Evolutionary conservation across 2,113 vertebrate genomes (phyloP).

Genomic region (Pelusios castaneus): DNA sequence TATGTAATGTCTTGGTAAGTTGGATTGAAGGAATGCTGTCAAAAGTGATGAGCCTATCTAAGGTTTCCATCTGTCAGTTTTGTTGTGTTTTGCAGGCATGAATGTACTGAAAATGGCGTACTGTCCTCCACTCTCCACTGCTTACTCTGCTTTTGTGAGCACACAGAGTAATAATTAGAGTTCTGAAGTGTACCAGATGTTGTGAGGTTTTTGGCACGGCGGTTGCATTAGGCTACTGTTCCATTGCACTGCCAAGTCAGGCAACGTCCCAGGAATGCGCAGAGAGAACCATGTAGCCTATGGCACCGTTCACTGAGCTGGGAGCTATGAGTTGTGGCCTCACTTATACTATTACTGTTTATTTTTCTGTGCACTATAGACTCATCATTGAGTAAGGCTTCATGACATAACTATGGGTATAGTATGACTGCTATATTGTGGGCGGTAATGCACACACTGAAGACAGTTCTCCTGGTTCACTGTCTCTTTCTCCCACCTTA

Average conservation of each 20-base stretch:
- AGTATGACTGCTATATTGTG: no score
- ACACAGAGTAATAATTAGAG: not conserved
- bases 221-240: not conserved
- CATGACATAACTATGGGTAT: not conserved
- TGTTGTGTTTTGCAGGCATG: not conserved
- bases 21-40: not conserved
- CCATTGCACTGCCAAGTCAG: not conserved
- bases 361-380: not conserved
- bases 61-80: not conserved
- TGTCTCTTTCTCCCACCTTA: no score
- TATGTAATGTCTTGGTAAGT: slow-evolving; percentile 90
- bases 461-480: no score
- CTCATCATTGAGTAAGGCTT: not conserved
- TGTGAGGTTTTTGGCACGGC: no score
- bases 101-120: not conserved
- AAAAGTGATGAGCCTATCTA: not conserved
- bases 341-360: not conserved
- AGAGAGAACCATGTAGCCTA: not conserved
- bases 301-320: not conserved
- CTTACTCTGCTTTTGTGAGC: not conserved
- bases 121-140: not conserved
- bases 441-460: no score
- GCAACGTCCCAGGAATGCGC: not conserved
- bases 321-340: not conserved
- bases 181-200: not conserved